A percentile compares a stretch with the other conserved stretches of the same genome.
Evolutionary conservation across 1,140 invertebrate species (phyloP).

Genomic region (Anthonomus grandis): DNA sequence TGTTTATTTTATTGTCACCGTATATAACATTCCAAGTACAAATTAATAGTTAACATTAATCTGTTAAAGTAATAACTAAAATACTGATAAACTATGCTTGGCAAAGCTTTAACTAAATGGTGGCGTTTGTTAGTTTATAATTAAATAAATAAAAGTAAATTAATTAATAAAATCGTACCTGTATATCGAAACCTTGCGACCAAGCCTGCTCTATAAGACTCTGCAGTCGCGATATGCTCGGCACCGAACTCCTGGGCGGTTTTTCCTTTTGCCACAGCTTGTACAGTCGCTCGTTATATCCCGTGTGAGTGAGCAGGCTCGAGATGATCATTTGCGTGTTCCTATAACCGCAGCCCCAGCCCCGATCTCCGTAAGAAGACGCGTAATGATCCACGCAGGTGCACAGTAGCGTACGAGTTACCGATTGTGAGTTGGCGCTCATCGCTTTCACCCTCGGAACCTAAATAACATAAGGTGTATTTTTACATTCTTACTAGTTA

Average conservation of each 20-base stretch:
- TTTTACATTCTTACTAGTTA: too few relatives aligned
- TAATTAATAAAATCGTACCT: conserved; percentile 42
- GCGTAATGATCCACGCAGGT: conserved; percentile 81
- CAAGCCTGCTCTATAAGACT: conserved; percentile 82
- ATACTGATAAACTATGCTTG: neutral
- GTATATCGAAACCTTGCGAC: conserved; percentile 82
- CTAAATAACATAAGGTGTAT: conserved; percentile 50
- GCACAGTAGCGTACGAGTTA: conserved; percentile 69
- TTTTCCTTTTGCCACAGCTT: conserved; percentile 52
- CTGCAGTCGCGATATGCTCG: conserved; percentile 80
- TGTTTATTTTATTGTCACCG: neutral
- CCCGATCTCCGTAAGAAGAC: conserved; percentile 81
- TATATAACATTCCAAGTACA: too few relatives aligned
- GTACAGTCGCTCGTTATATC: conserved; percentile 69
- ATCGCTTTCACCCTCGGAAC: conserved; percentile 69
- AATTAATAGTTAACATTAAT: neutral
- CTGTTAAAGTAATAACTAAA: neutral
- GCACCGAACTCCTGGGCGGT: conserved; percentile 64
- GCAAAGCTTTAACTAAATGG: neutral
- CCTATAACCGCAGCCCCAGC: conserved; percentile 88
- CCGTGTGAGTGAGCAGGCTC: conserved; percentile 69
- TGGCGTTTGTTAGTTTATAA: neutral
- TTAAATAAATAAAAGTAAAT: too few relatives aligned
- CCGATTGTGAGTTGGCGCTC: conserved; percentile 64
- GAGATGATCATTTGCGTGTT: conserved; percentile 91